These are phyloP conservation scores for Belonocnema kinseyi DNA, from an alignment of 1,140 invertebrate species.

Conservation along the genomic window DNA sequence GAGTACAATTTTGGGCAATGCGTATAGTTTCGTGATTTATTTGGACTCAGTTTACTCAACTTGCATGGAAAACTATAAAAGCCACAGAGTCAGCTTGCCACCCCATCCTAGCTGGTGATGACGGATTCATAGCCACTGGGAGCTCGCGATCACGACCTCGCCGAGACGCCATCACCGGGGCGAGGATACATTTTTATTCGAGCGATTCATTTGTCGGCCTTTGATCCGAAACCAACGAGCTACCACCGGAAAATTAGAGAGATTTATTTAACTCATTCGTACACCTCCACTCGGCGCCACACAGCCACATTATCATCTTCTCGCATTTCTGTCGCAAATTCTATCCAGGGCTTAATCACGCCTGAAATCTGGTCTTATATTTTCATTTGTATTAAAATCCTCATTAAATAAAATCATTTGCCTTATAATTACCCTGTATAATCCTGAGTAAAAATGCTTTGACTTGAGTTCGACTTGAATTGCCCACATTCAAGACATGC, in stretches of 20 bases:
- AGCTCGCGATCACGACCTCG: constrained; percentile 52
- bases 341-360: background rate
- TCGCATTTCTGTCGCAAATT: constrained; percentile 26
- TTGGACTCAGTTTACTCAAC: background rate
- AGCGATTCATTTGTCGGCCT: constrained; percentile 66
- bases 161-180: constrained; percentile 40
- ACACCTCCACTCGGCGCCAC: constrained; percentile 25
- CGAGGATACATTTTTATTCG: constrained; percentile 48
- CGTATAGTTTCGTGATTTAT: background rate
- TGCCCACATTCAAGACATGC: too few species aligned
- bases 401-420: too few species aligned
- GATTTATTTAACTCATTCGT: constrained; percentile 57
- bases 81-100: constrained; percentile 40
- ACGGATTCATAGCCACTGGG: constrained; percentile 68
- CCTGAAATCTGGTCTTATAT: too few species aligned
- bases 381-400: too few species aligned
- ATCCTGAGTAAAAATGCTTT: too few species aligned
- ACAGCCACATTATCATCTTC: constrained; percentile 13
- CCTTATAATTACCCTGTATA: too few species aligned
- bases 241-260: constrained; percentile 60
- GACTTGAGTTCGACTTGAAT: too few species aligned
- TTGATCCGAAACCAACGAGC: constrained; percentile 57
- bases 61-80: constrained; percentile 63
- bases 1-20: too few species aligned
- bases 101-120: constrained; percentile 57